Evolutionary conservation across 2,113 vertebrate species (phyloP).

Genomic region (Galeopterus variegatus): DNA sequence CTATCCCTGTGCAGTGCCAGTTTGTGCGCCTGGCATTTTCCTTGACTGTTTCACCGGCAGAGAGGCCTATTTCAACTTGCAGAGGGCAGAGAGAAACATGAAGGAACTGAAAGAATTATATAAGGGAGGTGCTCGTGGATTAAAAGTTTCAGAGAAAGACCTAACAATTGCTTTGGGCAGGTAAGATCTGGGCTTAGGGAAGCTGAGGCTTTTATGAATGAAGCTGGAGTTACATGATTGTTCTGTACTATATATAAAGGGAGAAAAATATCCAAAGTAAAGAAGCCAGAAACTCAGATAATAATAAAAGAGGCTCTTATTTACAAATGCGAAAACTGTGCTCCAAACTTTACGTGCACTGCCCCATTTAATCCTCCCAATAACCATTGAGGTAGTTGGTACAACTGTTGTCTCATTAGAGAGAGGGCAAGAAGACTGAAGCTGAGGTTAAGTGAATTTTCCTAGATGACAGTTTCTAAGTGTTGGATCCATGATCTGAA

Average conservation of each 20-base stretch:
- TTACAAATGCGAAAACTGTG: not conserved
- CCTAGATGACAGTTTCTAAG: not conserved
- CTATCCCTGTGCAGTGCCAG: not conserved
- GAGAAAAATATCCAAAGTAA: not conserved
- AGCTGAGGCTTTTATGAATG: not conserved
- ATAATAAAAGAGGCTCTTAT: not conserved
- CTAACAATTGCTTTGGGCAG: conserved; percentile 81
- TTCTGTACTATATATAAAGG: not conserved
- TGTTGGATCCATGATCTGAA: not conserved
- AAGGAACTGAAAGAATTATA: conserved; percentile 75
- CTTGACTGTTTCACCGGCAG: conserved; percentile 82
- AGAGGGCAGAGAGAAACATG: conserved; percentile 79
- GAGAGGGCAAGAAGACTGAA: not conserved
- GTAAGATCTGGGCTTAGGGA: conserved; percentile 67
- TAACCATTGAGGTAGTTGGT: not conserved
- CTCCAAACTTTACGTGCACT: not conserved
- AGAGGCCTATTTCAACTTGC: conserved; percentile 79
- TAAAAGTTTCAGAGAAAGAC: conserved; percentile 81
- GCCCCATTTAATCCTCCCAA: not conserved
- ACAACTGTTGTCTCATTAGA: not conserved
- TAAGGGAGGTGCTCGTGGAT: not conserved
- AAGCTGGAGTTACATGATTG: not conserved
- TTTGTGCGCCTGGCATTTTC: conserved; percentile 39
- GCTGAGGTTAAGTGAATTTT: not conserved
- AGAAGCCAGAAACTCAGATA: not conserved